phyloP scores from a whole-genome alignment of 2,113 vertebrate species.

The Zosterops japonicus region DNA sequence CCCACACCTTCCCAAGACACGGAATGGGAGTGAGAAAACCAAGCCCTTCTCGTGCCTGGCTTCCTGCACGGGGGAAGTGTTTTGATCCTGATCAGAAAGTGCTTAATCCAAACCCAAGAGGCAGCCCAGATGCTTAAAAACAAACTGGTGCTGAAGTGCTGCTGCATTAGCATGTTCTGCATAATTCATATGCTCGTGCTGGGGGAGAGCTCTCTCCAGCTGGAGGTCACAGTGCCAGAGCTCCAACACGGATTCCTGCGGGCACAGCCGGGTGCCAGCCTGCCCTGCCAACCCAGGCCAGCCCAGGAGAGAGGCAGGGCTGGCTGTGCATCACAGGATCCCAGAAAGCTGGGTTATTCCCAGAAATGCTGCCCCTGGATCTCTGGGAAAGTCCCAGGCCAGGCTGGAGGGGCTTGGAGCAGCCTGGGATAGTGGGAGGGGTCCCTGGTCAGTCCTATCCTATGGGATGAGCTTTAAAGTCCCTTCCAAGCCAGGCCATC shows the following conservation, averaged over 20 bases:
- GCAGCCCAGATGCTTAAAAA: background rate
- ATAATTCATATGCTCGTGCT: background rate
- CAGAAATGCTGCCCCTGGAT: background rate
- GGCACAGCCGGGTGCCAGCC: background rate
- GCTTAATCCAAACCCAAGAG: background rate
- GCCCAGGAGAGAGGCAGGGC: fast-evolving
- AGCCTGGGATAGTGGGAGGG: background rate
- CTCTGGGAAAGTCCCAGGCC: background rate
- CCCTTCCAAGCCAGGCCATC: background rate
- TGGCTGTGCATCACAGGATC: fast-evolving
- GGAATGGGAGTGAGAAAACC: background rate
- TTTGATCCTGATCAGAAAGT: background rate
- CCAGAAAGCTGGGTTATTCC: background rate
- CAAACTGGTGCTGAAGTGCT: background rate
- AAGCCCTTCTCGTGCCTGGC: fast-evolving
- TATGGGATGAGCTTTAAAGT: background rate
- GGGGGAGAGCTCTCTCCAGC: background rate
- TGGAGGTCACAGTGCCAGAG: background rate
- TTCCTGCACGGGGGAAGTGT: background rate
- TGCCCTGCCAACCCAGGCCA: fast-evolving
- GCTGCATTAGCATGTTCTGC: background rate
- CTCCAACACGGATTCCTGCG: background rate
- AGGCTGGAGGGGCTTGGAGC: background rate
- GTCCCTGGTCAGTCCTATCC: background rate
- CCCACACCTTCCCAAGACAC: fast-evolving